phyloP scores from a whole-genome alignment of 1,140 invertebrate species.

The Euglossa dilemma region DNA sequence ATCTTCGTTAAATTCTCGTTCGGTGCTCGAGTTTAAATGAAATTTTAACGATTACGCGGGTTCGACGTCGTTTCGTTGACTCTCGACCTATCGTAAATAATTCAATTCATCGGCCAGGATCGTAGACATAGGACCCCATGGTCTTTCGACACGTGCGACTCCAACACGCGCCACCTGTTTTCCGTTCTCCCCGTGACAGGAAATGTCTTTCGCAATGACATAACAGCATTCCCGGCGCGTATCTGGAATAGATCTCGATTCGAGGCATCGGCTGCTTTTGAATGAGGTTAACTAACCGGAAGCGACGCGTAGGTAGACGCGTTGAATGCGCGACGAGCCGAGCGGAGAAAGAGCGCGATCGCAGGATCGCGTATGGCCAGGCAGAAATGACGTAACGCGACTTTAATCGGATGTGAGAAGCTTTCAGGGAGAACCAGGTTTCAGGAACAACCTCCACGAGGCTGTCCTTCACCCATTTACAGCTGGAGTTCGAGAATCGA shows the following conservation, averaged over 20 bases:
- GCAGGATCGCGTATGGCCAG: conserved; percentile 8
- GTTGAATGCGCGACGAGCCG: conserved; percentile 59
- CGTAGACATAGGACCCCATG: no score
- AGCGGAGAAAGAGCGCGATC: conserved; percentile 54
- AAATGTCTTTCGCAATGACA: conserved; percentile 48
- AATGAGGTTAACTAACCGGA: conserved; percentile 74
- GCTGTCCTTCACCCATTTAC: conserved; percentile 33
- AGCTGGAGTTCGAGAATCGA: conserved; percentile 14
- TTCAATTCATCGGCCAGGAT: not conserved
- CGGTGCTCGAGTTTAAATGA: not conserved
- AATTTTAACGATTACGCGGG: not conserved
- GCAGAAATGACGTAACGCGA: conserved; percentile 25
- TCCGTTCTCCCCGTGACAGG: conserved; percentile 41
- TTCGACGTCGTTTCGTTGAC: not conserved
- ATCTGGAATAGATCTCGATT: conserved; percentile 71
- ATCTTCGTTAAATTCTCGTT: not conserved
- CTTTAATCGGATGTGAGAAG: conserved; percentile 47
- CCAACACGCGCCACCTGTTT: not conserved
- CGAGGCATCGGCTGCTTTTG: conserved; percentile 56
- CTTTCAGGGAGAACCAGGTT: not conserved
- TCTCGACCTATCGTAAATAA: not conserved
- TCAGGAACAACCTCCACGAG: not conserved
- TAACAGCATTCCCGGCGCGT: conserved; percentile 67
- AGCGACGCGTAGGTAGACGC: conserved; percentile 66
- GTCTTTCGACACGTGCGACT: no score